phyloP scores from a whole-genome alignment of 2,797 vertebrate genomes.

The Falco cherrug region DNA sequence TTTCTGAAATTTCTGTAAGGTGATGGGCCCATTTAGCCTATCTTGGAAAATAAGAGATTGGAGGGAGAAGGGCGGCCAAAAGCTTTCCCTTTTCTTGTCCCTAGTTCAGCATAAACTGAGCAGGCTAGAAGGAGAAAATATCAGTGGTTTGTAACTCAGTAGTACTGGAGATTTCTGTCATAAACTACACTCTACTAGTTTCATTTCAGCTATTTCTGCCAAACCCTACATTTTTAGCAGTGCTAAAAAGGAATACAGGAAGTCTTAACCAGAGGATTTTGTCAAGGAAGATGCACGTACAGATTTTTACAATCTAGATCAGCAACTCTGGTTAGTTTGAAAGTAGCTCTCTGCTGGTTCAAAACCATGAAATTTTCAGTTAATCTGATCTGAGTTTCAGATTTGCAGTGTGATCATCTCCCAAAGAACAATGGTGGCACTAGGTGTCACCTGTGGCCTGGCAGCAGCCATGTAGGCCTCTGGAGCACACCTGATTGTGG shows the following conservation, averaged over 20 bases:
- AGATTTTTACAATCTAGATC: not conserved
- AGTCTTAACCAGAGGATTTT: not conserved
- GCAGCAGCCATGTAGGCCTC: not conserved
- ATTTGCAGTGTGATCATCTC: not conserved
- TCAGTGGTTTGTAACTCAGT: not conserved
- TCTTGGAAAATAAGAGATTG: not conserved
- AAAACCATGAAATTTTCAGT: not conserved
- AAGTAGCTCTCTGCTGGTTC: not conserved
- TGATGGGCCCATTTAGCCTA: rapidly evolving
- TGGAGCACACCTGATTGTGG: rapidly evolving
- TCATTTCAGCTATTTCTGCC: not conserved
- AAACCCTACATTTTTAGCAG: not conserved
- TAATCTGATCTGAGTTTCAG: not conserved
- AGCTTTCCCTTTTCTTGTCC: not conserved
- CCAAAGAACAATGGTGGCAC: not conserved
- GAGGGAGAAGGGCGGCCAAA: not conserved
- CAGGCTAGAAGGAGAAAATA: not conserved
- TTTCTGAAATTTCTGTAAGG: not conserved
- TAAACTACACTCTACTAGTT: not conserved
- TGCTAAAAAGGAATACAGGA: not conserved
- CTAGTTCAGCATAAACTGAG: not conserved
- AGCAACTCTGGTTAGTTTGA: not conserved
- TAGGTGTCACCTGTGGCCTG: not conserved
- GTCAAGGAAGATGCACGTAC: not conserved
- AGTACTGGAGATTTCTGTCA: not conserved